Conservation (phyloP, 53 echinoderm and acorn worm species). For the Apostichopus leukothele region DNA sequence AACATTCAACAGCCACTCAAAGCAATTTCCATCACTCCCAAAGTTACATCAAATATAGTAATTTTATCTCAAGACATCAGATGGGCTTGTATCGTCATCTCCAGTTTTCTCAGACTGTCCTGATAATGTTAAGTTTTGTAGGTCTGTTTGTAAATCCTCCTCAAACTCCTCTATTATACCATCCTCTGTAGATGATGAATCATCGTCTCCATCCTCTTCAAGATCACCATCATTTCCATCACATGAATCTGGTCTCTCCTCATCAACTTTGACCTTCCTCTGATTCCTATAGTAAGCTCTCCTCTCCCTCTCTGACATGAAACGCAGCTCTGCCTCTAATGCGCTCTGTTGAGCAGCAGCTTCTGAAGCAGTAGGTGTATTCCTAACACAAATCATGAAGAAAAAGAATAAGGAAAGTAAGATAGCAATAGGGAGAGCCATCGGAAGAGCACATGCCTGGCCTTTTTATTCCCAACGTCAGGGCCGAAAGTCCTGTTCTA, state of each 20-base stretch:
- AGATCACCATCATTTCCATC: constrained; percentile 2
- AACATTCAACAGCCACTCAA: too few relatives aligned
- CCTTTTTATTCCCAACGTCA: too few relatives aligned
- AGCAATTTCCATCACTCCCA: too few relatives aligned
- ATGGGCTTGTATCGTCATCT: not conserved
- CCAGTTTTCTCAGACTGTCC: not conserved
- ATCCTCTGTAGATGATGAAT: not conserved
- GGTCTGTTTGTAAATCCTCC: not conserved
- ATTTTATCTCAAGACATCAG: not conserved
- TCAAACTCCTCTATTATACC: not conserved
- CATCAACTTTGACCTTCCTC: constrained; percentile 35
- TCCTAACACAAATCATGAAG: constrained; percentile 23
- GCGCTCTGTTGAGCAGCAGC: constrained; percentile 57
- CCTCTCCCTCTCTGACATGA: constrained; percentile 65
- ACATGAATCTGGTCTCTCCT: constrained; percentile 4
- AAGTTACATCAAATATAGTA: not conserved
- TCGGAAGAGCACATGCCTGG: too few relatives aligned
- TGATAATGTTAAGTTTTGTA: not conserved
- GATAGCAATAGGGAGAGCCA: too few relatives aligned
- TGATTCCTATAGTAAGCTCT: constrained; percentile 60
- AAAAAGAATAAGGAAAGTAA: too few relatives aligned
- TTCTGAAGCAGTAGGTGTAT: constrained; percentile 49
- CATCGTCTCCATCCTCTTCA: constrained; percentile 32
- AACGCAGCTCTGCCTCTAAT: constrained; percentile 56
- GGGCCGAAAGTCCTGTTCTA: too few relatives aligned